Percentiles rank a stretch among this genome's conserved stretches.
These are phyloP conservation scores for Chironomus tentans DNA, from an alignment of 2,888 invertebrate genomes.

Conservation along the genomic window DNA sequence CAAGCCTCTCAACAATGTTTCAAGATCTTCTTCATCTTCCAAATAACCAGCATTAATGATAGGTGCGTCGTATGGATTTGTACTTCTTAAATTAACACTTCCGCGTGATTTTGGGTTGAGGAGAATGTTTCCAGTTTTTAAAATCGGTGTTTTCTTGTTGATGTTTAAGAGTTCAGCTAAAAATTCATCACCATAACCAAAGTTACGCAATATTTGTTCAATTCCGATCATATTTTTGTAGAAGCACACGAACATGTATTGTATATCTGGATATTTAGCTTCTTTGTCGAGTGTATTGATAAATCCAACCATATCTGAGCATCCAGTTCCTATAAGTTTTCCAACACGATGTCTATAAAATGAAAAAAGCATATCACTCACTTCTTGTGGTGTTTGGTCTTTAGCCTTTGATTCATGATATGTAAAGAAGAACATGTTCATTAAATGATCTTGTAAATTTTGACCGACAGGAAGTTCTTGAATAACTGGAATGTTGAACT, in stretches of 20 bases:
- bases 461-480: conserved; percentile 31
- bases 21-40: conserved; percentile 42
- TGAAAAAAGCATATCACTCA: conserved; percentile 33
- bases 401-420: conserved; percentile 28
- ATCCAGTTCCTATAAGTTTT: conserved; percentile 38
- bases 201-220: not conserved
- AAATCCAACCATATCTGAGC: conserved; percentile 42
- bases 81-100: conserved; percentile 43
- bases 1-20: conserved; percentile 32
- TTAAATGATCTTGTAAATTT: conserved; percentile 29
- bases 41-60: conserved; percentile 51
- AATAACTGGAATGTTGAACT: conserved; percentile 32
- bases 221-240: conserved; percentile 5
- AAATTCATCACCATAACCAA: conserved; percentile 29
- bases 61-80: conserved; percentile 46
- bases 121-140: conserved; percentile 33
- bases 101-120: conserved; percentile 43
- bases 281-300: conserved; percentile 41
- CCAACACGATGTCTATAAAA: conserved; percentile 38
- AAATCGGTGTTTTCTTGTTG: conserved; percentile 28
- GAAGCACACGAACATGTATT: conserved; percentile 30
- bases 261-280: conserved; percentile 38
- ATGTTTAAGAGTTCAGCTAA: conserved; percentile 18
- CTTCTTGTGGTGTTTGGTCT: conserved; percentile 31
- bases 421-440: not conserved